Conservation (phyloP, 1,140 invertebrate species). For the Drosophila neocordata region DNA sequence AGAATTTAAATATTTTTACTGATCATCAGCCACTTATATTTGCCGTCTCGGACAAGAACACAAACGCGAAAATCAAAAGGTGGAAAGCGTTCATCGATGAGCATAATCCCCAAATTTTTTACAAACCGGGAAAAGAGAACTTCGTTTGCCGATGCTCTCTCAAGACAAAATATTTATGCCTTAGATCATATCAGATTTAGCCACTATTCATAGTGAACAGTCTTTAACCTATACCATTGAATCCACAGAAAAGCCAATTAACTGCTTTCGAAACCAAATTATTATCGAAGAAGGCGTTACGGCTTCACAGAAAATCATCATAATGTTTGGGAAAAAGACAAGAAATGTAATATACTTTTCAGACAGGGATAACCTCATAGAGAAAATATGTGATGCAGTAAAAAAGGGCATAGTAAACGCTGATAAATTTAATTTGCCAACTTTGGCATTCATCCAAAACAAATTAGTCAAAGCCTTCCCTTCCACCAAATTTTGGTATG, state of each 20-base stretch:
- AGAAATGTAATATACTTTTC: neutral
- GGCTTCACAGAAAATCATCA: neutral
- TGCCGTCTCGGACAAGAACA: neutral
- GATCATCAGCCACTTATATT: too few species aligned
- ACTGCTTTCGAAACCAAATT: neutral
- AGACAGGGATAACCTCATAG: neutral
- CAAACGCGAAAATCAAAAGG: conserved; percentile 2
- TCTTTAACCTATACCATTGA: conserved; percentile 3
- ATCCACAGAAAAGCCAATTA: neutral
- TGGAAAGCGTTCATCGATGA: neutral
- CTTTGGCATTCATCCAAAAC: neutral
- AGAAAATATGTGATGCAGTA: neutral
- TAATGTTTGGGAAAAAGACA: neutral
- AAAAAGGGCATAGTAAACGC: neutral
- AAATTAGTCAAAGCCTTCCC: neutral
- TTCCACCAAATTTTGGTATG: conserved; percentile 1
- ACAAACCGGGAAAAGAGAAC: neutral
- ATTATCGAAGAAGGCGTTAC: conserved; percentile 3
- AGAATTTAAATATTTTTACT: too few species aligned
- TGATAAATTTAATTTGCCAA: neutral
- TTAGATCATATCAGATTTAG: too few species aligned
- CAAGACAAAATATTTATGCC: too few species aligned
- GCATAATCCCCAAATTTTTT: neutral
- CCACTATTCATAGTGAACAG: neutral
- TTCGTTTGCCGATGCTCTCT: neutral